These are phyloP conservation scores for Mythimna loreyi DNA, from an alignment of 2,888 invertebrate species.

Conservation along the genomic window DNA sequence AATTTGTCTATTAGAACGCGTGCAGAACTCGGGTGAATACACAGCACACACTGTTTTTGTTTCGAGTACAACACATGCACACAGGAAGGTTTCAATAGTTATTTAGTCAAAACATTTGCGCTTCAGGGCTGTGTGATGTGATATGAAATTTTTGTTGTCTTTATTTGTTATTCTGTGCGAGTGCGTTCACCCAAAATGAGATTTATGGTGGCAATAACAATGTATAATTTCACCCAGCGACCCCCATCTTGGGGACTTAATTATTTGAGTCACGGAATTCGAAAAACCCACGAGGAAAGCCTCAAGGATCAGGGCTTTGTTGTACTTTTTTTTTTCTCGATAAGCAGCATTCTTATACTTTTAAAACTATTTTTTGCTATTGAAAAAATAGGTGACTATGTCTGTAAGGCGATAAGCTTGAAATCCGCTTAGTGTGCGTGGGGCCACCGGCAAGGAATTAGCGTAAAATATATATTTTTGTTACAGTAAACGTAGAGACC, in stretches of 20 bases:
- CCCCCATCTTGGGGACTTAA: conserved; percentile 85
- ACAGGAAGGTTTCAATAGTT: conserved; percentile 30
- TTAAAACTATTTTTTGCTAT: conserved; percentile 84
- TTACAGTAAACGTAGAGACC: conserved; percentile 66
- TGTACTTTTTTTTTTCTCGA: conserved; percentile 77
- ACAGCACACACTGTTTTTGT: conserved; percentile 15
- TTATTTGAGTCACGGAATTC: conserved; percentile 90
- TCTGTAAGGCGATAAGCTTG: conserved; percentile 85
- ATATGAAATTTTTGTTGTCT: conserved; percentile 74
- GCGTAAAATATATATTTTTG: conserved; percentile 85
- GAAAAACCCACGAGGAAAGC: conserved; percentile 85
- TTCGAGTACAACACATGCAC: conserved; percentile 12
- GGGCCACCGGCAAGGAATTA: conserved; percentile 81
- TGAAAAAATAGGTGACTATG: conserved; percentile 85
- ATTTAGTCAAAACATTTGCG: conserved; percentile 50
- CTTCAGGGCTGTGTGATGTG: conserved; percentile 51
- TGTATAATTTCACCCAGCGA: conserved; percentile 87
- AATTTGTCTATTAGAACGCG: conserved; percentile 51
- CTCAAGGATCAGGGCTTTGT: conserved; percentile 84
- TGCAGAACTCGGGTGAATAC: conserved; percentile 30
- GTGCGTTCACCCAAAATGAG: conserved; percentile 85
- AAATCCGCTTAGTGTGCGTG: conserved; percentile 88
- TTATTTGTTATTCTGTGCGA: conserved; percentile 83
- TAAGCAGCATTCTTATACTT: conserved; percentile 78
- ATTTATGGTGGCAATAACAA: conserved; percentile 89